Evolutionary conservation across 1,140 invertebrate species (phyloP).

Genomic region (Nylanderia fulva): DNA sequence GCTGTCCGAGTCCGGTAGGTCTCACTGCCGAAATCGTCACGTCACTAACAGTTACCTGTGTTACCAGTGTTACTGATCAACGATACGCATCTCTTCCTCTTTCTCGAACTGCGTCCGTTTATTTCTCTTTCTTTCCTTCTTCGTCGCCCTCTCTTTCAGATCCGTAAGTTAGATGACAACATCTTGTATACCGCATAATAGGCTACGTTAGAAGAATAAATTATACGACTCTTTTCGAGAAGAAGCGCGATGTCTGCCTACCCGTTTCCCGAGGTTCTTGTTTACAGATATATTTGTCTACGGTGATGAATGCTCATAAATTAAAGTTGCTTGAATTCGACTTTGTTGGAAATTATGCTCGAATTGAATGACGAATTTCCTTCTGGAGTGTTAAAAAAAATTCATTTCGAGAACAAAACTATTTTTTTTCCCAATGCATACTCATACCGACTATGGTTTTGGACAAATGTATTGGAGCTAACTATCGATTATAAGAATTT

Average conservation of each 20-base stretch:
- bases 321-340: constrained; percentile 43
- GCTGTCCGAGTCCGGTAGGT: constrained; percentile 68
- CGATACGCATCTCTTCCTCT: constrained; percentile 72
- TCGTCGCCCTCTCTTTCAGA: constrained; percentile 57
- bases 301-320: constrained; percentile 65
- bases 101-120: background rate
- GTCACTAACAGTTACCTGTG: constrained; percentile 77
- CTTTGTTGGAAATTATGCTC: background rate
- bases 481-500: background rate
- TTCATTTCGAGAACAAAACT: background rate
- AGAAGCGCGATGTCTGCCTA: background rate
- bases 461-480: background rate
- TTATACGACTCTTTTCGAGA: constrained; percentile 59
- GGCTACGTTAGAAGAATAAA: constrained; percentile 75
- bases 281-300: constrained; percentile 75
- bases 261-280: constrained; percentile 16
- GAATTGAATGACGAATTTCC: background rate
- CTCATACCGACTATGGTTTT: background rate
- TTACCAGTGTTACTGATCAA: constrained; percentile 76
- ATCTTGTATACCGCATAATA: constrained; percentile 74
- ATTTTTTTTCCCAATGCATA: background rate
- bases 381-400: background rate
- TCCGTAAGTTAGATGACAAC: constrained; percentile 73
- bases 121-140: constrained; percentile 26
- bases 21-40: constrained; percentile 76